Evolutionary conservation across 2,113 vertebrate genomes (phyloP), one percentile per base, ranked within the genome.

Genomic region (Pseudorasbora parva): DNA sequence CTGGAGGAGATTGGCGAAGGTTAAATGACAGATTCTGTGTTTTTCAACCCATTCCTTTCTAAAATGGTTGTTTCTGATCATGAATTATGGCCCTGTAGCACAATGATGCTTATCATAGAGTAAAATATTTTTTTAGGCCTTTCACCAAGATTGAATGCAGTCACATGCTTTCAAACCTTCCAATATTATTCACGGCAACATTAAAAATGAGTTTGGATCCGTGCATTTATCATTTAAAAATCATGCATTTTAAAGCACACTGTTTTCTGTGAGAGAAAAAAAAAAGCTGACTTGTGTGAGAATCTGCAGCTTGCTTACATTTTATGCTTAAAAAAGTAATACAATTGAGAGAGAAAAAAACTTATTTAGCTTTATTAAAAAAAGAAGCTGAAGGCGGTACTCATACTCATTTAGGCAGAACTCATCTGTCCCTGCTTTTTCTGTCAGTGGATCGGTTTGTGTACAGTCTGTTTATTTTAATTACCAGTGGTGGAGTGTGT

Each of bases 401-500:
- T 79, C 59, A 27, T 79, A 49, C 78, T 21, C 43, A 25, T 81
- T 81, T 69, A 56, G 64, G 30, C 79, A 41, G 64, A 81, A 33
- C 47, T 81, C 79, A 9, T 64, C 64, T 56, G 79, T 62, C 74
- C 41, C 62, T 10, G 73, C 54, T 41, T 57, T 45, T 45, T 64
- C 64, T 10, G 25, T n/a, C 45, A 41, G 49, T 25, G 59, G 19
- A 19, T 72, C 30, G 17, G 76, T 78, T 83, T 75, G 64, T 37
- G 71, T 86, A 66, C 78, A 69, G 64, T 81, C 84, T 82, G 87
- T 85, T 86, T 86, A 80, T 87, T 86, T 85, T 87, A 87, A 88
- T 86, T 77, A 81, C 68, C 81, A 82, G 82, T 30, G 80, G 66
- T 78, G 69, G 57, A 76, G 56, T 73, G 66, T 82, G 57, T 74